These are phyloP conservation scores for Desmophyllum pertusum DNA, from an alignment of 92 coral and sea anemone genomes.

Conservation along the genomic window DNA sequence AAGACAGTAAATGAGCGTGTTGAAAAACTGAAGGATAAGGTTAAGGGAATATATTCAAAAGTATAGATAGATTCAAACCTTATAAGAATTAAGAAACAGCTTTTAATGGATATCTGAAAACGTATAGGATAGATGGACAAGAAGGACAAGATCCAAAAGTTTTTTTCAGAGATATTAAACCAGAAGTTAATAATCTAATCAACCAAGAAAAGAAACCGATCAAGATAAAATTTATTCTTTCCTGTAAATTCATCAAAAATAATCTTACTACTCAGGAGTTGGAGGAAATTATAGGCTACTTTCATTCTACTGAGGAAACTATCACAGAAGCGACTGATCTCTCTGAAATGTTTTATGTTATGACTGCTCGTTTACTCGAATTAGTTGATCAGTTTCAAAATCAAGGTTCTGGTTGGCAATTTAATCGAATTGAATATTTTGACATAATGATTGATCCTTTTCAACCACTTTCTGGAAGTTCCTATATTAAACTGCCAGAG, in stretches of 20 bases:
- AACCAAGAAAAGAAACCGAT: conserved; percentile 45
- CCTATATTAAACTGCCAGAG: conserved; percentile 52
- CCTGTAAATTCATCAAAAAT: conserved; percentile 45
- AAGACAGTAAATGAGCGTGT: conserved; percentile 50
- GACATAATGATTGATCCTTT: conserved; percentile 49
- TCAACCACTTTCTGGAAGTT: conserved; percentile 57
- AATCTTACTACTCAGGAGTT: conserved; percentile 33
- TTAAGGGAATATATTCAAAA: conserved; percentile 36
- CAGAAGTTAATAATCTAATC: conserved; percentile 37
- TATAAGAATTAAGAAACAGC: conserved; percentile 45
- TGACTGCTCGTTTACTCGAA: conserved; percentile 46
- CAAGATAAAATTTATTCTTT: conserved; percentile 50
- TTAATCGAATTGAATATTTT: conserved; percentile 44
- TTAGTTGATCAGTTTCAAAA: conserved; percentile 38
- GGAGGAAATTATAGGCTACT: conserved; percentile 27
- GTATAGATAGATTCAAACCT: background rate
- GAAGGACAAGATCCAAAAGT: conserved; percentile 33
- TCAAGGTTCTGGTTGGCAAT: conserved; percentile 56
- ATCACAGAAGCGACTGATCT: conserved; percentile 57
- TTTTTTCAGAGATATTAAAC: conserved; percentile 30
- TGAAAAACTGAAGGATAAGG: conserved; percentile 21
- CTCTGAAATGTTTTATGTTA: conserved; percentile 35
- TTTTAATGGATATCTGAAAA: conserved; percentile 28
- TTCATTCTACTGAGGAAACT: conserved; percentile 22
- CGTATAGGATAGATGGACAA: conserved; percentile 39